Evolutionary conservation across 2,888 invertebrate species (phyloP), one percentile per base, ranked within the genome.

Genomic region (Ethmia dodecea): DNA sequence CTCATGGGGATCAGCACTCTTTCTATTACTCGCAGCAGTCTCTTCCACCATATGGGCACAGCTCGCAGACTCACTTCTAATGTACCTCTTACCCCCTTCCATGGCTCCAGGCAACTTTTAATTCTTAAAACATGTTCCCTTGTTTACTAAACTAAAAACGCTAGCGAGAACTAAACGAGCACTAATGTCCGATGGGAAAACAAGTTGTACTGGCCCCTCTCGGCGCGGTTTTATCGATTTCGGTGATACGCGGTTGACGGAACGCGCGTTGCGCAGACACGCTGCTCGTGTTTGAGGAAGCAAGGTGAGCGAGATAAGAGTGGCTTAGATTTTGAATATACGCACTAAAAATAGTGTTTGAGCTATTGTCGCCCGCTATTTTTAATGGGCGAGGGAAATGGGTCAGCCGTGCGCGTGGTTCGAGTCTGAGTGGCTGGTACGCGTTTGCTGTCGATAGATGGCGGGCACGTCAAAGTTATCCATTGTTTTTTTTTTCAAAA

Each of bases 301-400:
- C 59, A 58, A 62, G 60, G 58, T 52, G 44, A 39, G 35, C 43
- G 52, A 74, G 69, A 69, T 66, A 72, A 76, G 65, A 64, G 55
- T 62, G 58, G 66, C 70, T 67, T 44, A 67, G 64, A 72, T 72
- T 73, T 76, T 65, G 62, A 59, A 72, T 72, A 80, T 79, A 77
- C 67, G 69, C 65, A 73, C 79, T 83, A 83, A 67, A 78, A 84
- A 84, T 86, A 86, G 83, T 73, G 67, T 66, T 77, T 67, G 83
- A 86, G 84, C 81, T 81, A 80, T 83, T 81, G 81, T 78, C 70
- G 66, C 57, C 49, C 62, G 78, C 81, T 86, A 84, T 84, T 86
- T 84, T 83, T 81, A 78, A 71, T 71, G 64, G 59, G 58, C 70
- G 72, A 74, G 73, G 74, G 62, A 83, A 77, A 55, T 84, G 67